phyloP scores from a whole-genome alignment of 1,140 invertebrate species.

The Anastatus disparis region DNA sequence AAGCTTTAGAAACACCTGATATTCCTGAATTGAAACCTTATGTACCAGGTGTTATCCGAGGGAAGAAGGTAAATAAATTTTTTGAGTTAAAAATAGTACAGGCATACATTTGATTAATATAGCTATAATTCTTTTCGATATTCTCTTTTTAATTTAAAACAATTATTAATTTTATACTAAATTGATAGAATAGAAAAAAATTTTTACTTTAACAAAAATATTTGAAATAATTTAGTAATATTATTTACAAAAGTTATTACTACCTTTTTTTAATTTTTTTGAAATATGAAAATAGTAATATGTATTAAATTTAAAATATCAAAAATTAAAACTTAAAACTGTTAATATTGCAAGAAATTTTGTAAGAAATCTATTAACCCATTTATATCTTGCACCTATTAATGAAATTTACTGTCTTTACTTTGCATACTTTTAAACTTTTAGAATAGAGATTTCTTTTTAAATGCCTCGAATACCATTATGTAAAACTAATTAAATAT shows the following conservation, averaged over 20 bases:
- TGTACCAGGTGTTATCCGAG: constrained; percentile 87
- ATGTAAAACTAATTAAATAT: not conserved
- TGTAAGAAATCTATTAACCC: no score
- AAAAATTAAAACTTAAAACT: no score
- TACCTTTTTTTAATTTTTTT: no score
- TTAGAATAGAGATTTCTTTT: not conserved
- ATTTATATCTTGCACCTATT: not conserved
- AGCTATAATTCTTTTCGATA: no score
- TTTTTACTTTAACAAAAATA: no score
- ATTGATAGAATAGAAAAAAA: not conserved
- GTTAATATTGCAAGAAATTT: no score
- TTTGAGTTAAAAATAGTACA: no score
- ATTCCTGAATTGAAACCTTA: constrained; percentile 95
- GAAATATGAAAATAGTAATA: not conserved
- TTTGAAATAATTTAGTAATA: no score
- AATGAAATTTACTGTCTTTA: not conserved
- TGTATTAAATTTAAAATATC: not conserved
- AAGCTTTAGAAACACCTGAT: constrained; percentile 96
- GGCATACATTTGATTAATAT: no score
- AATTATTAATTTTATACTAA: not conserved
- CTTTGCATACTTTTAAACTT: not conserved
- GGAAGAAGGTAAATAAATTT: constrained; percentile 82
- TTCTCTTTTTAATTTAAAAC: no score
- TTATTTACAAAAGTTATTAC: no score
- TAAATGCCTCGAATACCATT: not conserved